Evolutionary conservation across 1,140 invertebrate genomes (phyloP).

Genomic region (Anthonomus grandis): DNA sequence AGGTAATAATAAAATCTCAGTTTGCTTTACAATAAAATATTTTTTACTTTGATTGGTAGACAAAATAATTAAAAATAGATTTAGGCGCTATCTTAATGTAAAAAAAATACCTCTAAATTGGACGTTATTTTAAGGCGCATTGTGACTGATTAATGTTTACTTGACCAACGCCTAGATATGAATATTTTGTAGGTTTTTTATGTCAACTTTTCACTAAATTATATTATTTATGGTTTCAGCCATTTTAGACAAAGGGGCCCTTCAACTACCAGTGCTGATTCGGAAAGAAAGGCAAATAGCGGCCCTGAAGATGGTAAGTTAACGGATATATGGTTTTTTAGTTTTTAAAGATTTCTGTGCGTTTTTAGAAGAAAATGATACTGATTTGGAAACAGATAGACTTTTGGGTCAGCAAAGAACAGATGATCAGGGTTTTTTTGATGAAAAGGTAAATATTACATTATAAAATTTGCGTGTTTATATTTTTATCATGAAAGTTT

Average conservation of each 20-base stretch:
- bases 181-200: no score
- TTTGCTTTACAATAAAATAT: no score
- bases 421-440: slow-evolving; percentile 87
- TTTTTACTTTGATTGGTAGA: no score
- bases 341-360: not conserved
- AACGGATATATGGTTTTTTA: not conserved
- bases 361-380: slow-evolving; percentile 78
- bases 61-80: no score
- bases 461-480: not conserved
- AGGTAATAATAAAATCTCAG: no score
- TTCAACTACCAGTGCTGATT: slow-evolving; percentile 47
- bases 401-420: slow-evolving; percentile 83
- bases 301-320: slow-evolving; percentile 49
- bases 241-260: slow-evolving; percentile 48
- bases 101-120: no score
- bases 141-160: no score
- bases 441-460: slow-evolving; percentile 65
- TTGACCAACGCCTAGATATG: no score
- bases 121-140: no score
- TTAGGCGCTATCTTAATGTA: no score
- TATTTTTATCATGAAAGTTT: not conserved
- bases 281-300: slow-evolving; percentile 45
- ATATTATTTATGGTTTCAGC: slow-evolving; percentile 20
- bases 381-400: slow-evolving; percentile 85
- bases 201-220: no score